Base-by-base conservation (phyloP, 2,797 vertebrate species). In the Scarus forsteni region DNA sequence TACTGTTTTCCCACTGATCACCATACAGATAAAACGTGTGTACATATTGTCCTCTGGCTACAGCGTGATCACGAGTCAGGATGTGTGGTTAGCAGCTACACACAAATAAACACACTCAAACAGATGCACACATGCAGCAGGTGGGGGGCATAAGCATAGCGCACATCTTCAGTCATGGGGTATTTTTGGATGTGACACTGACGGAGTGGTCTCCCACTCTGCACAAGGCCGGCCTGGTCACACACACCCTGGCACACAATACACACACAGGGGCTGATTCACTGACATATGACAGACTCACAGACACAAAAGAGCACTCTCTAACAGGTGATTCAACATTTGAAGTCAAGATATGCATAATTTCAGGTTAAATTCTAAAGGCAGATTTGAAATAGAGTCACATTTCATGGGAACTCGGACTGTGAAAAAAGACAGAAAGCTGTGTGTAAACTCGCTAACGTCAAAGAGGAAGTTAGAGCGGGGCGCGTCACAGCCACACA, bases 151-250 rank as follows among this genome's bases (percentile, higher is more conserved):
- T 81, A 83, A 84, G 90, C 91, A 93, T 92, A 60, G 79, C 77
- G 54, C 74, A 73, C 64, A 60, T 73, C 73, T 85, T 85, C 68
- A 75, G 84, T 94, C 93, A 93, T 42, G 14, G 81, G 71, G 77
- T 95, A 94, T 95, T 94, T 89, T 89, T 79, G 90, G 88, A 83
- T 19, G 54, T 88, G 87, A 85, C 89, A 84, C 84, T 60, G 83
- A 84, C 67, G 77, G 60, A 85, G 70, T 46, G 74, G 76, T 70
- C 77, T 75, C 15, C 58, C 67, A 60, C 72, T 84, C 76, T 62
- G 80, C 72, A 85, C 70, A 57, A 56, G 75, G 64, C 69, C 13
- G 1, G 42, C 27, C 36, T 52, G 50, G 53, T 60, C 52, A 58
- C 52, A 58, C 43, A 54, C 3, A n/a, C 46, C 19, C 68, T 51